A percentile compares a stretch with the other conserved stretches of the same genome.
phyloP scores from a whole-genome alignment of 1,140 invertebrate species.

The Procambarus clarkii region DNA sequence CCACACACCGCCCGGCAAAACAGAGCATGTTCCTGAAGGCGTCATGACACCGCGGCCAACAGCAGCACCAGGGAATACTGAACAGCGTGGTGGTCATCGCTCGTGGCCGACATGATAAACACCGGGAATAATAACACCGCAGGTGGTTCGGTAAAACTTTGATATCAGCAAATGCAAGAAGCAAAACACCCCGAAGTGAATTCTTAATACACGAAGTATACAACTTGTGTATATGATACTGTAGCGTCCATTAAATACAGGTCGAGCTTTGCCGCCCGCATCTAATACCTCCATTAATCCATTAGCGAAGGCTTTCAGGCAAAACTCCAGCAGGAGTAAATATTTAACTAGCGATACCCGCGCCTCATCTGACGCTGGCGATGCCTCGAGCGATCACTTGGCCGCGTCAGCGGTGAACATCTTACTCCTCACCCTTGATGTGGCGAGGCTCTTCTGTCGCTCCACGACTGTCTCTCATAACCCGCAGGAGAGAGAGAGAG shows the following conservation, averaged over 20 bases:
- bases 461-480: neutral
- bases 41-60: too few relatives aligned
- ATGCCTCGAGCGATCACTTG: conserved; percentile 22
- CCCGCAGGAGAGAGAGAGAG: too few relatives aligned
- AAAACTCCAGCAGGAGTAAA: conserved; percentile 49
- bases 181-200: neutral
- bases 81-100: too few relatives aligned
- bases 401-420: neutral
- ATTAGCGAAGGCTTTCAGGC: conserved; percentile 55
- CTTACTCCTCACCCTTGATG: neutral
- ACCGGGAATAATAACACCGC: too few relatives aligned
- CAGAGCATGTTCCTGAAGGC: too few relatives aligned
- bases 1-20: neutral
- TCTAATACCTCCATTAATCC: conserved; percentile 58
- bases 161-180: neutral
- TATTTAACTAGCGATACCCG: conserved; percentile 55
- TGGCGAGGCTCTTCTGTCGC: neutral
- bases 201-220: neutral
- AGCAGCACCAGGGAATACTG: too few relatives aligned
- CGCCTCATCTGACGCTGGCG: conserved; percentile 47
- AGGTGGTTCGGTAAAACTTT: too few relatives aligned
- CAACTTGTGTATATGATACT: neutral
- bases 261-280: neutral
- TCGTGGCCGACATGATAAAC: too few relatives aligned
- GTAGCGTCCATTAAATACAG: neutral